Base-by-base conservation (phyloP, 2,888 invertebrate species). In the Papilio elwesi region DNA sequence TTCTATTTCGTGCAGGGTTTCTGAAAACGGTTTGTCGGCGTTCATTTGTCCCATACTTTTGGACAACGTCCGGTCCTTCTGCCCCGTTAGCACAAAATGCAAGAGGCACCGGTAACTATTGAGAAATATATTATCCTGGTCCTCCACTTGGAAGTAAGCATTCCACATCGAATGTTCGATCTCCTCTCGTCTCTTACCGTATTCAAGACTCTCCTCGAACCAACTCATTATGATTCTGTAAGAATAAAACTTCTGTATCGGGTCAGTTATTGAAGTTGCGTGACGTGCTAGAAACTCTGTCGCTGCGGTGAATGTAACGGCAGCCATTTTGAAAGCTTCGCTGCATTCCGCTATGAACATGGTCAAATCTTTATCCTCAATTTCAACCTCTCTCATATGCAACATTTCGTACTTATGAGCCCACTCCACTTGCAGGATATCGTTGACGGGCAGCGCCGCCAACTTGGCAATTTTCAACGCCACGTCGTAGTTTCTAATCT, bases 221-320 rank as follows among this genome's bases (percentile, higher is more conserved):
- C 93, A 94, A 72, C 90, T 91, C 86, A 93, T 86, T 16, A 94
- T 88, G 38, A 94, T 85, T 84, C 93, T 87, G 76, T 91, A 91
- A 0, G 90, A 84, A 75, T 94, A 93, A 82, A 95, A 96, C 77
- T 94, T 95, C 76, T 94, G 92, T 0, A 82, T 79, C 0, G 78
- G 71, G 36, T 94, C 87, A 0, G 81, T 81, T 48, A 95, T 91
- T 75, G 93, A 92, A 4, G 93, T 91, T 0, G 95, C 94, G 74
- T 95, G 92, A 70, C 94, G 90, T 0, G 95, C 88, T 55, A 96
- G 94, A 83, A 97, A 97, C 76, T 95, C 87, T 0, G 96, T 95
- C 0, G 96, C 94, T 16, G 95, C 92, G 74, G 94, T 94, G 15
- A 96, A 95, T 0, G 94, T 88, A 0, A 97, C 94, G 0, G 95